Evolutionary conservation across 2,888 invertebrate genomes (phyloP), one percentile per base, ranked within the genome.

Genomic region (Laspeyria flexula): DNA sequence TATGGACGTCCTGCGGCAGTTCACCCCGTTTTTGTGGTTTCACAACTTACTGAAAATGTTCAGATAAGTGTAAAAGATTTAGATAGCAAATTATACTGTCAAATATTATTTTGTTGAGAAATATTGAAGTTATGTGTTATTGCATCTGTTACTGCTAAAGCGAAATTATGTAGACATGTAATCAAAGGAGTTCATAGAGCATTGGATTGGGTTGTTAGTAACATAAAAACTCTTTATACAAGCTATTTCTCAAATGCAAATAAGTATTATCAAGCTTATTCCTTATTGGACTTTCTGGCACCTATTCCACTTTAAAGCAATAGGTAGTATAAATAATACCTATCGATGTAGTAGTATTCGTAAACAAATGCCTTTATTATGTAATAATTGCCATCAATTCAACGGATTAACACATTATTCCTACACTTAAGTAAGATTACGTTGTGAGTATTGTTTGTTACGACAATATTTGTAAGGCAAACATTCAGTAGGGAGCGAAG

Each of bases 401-500:
- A 51, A 47, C 35, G 55, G 69, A 75, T 71, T 65, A 76, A 75
- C 70, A 71, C 66, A 73, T 75, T 71, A 77, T 78, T 77, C 73
- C 68, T 71, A 77, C 78, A 82, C 77, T 80, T 79, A 79, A 82
- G 61, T 75, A 78, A 83, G 81, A 82, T 85, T 83, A 82, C 75
- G 82, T 81, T 75, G 81, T 83, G 78, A 83, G 81, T 83, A 82
- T 77, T 70, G 72, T 84, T 86, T 76, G 79, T 79, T 78, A 79
- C 77, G 85, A 85, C 86, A 89, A 85, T 86, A 84, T 88, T 88
- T 87, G 86, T 78, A 77, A 74, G 61, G 79, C 82, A 84, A 89
- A 87, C 86, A 76, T 60, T 58, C 53, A 49, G 54, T 44, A 45
- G 53, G 50, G 68, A 58, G 62, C 52, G 70, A 60, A 57, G 57